A percentile compares a stretch with the other conserved stretches of the same genome.
Conservation (phyloP, 2,888 invertebrate genomes). For the Cataglyphis livida region DNA sequence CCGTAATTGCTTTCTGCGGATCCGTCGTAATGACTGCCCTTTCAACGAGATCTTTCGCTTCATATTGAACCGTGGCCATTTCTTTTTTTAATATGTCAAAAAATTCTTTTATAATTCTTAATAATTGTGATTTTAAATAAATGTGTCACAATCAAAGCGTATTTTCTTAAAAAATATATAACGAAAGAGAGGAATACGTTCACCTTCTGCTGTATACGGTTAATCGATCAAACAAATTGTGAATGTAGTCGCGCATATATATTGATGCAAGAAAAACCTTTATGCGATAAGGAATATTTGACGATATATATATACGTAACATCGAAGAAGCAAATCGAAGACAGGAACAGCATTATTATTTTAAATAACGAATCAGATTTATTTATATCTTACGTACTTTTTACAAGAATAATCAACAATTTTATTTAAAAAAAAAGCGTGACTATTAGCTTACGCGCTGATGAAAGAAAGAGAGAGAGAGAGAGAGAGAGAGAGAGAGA, state of each 20-base stretch:
- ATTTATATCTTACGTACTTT: slow-evolving; percentile 70
- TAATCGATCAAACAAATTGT: slow-evolving; percentile 76
- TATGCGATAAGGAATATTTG: background rate
- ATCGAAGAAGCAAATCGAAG: background rate
- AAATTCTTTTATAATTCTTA: background rate
- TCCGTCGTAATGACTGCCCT: slow-evolving; percentile 68
- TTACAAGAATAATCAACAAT: slow-evolving; percentile 59
- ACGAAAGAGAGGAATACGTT: background rate
- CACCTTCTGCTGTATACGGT: background rate
- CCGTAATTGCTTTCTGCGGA: slow-evolving; percentile 86
- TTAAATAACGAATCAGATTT: slow-evolving; percentile 65
- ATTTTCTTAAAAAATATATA: background rate
- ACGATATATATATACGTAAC: background rate
- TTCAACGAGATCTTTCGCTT: slow-evolving; percentile 66
- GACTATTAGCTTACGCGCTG: background rate
- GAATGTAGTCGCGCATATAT: slow-evolving; percentile 52
- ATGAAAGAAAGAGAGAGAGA: background rate
- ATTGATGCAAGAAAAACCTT: background rate
- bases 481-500: background rate
- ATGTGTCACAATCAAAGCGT: background rate
- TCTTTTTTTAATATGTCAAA: background rate
- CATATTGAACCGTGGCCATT: slow-evolving; percentile 48
- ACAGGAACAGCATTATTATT: background rate
- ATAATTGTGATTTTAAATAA: slow-evolving; percentile 8
- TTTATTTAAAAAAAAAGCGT: slow-evolving; percentile 23